Base-by-base conservation (phyloP, 2,797 vertebrate genomes). In the Pseudomugil gertrudae region DNA sequence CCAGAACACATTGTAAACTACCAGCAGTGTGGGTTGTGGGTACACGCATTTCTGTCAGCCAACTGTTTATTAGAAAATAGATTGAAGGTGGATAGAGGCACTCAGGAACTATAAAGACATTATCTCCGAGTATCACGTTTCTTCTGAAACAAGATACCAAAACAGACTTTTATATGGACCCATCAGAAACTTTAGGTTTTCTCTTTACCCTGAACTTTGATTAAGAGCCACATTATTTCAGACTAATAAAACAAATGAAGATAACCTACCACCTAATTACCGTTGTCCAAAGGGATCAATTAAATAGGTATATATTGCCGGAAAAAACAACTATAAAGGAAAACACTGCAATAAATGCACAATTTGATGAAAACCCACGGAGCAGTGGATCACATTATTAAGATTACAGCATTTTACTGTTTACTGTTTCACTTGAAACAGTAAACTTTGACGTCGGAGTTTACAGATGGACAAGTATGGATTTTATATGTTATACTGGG, bases 171-270 rank as follows among this genome's bases (percentile, higher is more conserved):
- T 57, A 64, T 78, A 59, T 69, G 60, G 77, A 65, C 64, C 67
- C 63, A 66, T 63, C 63, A 24, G 32, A 80, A 70, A 83, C 50
- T 38, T 55, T 65, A 52, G 60, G 33, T 58, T 78, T 72, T 73
- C 75, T 75, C 50, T 64, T 78, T 35, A 50, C 40, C 63, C 14
- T 13, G 33, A 69, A 72, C 60, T 66, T 72, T 77, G 59, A 80
- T 72, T 63, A n/a, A 67, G 66, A 79, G 56, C n/a, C 60, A 55
- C 38, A 67, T 79, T 73, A 81, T 82, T 80, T 66, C 69, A 61
- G 51, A 72, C 57, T 76, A 33, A 13, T 47, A 71, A 24, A 56
- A 74, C 29, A 67, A 65, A 61, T 57, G n/a, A 23, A 77, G 47
- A 38, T 73, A 71, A 45, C 62, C 62, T 72, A 79, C 67, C 40